Evolutionary conservation across 2,888 invertebrate genomes (phyloP).

Genomic region (Lasioglossum oenotherae): DNA sequence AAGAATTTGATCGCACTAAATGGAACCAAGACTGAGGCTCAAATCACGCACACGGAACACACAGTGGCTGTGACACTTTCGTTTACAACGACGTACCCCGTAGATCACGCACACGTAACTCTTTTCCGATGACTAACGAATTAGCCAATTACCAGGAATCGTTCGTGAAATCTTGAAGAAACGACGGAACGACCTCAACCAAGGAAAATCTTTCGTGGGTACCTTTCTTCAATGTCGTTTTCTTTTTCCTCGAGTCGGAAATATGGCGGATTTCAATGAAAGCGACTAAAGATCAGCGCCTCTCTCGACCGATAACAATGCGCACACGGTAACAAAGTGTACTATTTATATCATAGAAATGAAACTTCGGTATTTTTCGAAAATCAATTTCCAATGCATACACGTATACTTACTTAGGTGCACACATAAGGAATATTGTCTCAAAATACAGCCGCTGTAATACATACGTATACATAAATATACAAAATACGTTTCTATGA

Average conservation of each 20-base stretch:
- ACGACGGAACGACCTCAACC: slow-evolving; percentile 41
- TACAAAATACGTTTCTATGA: no score
- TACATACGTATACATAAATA: no score
- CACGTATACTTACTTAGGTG: no score
- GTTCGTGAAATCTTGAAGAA: slow-evolving; percentile 44
- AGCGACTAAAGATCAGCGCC: slow-evolving; percentile 30
- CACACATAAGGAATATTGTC: no score
- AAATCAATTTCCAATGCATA: not conserved
- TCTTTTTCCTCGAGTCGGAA: slow-evolving; percentile 56
- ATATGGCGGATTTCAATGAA: slow-evolving; percentile 53
- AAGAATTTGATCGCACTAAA: slow-evolving; percentile 42
- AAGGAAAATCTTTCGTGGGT: slow-evolving; percentile 56
- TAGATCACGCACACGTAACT: slow-evolving; percentile 37
- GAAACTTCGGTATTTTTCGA: not conserved
- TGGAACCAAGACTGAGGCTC: slow-evolving; percentile 28
- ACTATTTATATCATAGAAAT: not conserved
- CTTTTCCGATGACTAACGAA: slow-evolving; percentile 41
- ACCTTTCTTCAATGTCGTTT: slow-evolving; percentile 62
- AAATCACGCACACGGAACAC: slow-evolving; percentile 64
- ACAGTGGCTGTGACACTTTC: slow-evolving; percentile 74
- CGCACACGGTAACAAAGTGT: not conserved
- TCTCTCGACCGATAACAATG: slow-evolving; percentile 31
- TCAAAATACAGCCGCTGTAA: no score
- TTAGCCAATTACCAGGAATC: slow-evolving; percentile 58
- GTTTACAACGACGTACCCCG: slow-evolving; percentile 55